These are phyloP conservation scores for Helleia helle DNA, from an alignment of 2,888 invertebrate genomes.

Conservation along the genomic window DNA sequence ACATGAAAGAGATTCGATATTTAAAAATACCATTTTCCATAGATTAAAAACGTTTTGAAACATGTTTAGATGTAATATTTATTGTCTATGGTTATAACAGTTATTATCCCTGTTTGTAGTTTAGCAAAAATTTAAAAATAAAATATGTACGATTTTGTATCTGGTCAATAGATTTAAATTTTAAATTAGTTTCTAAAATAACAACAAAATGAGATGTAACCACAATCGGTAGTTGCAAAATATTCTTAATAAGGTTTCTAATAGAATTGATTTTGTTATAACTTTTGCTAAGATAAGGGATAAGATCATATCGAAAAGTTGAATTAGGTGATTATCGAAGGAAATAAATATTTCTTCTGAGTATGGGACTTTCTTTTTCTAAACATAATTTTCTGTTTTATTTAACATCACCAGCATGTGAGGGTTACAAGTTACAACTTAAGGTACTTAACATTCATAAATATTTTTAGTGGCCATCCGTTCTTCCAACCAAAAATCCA, in stretches of 20 bases:
- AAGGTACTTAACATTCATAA: too few species aligned
- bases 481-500: too few species aligned
- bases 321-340: constrained; percentile 60
- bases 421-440: too few species aligned
- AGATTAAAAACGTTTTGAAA: background rate
- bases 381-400: too few species aligned
- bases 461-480: too few species aligned
- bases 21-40: background rate
- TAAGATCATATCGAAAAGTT: constrained; percentile 62
- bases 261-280: constrained; percentile 25
- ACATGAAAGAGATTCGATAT: background rate
- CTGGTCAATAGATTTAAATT: constrained; percentile 9
- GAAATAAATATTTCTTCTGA: constrained; percentile 64
- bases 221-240: constrained; percentile 8
- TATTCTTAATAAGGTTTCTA: constrained; percentile 17
- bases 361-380: constrained; percentile 28
- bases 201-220: background rate
- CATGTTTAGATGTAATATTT: constrained; percentile 6
- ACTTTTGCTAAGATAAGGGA: constrained; percentile 49
- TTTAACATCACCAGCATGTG: too few species aligned
- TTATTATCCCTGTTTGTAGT: constrained; percentile 1
- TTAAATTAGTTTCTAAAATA: constrained; percentile 7
- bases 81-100: constrained; percentile 4
- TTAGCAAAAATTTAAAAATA: background rate
- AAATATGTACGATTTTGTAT: constrained; percentile 8